Percentiles rank a stretch among this genome's conserved stretches.
These are phyloP conservation scores for Cyprinus carpio DNA, from an alignment of 2,113 vertebrate genomes.

Conservation along the genomic window DNA sequence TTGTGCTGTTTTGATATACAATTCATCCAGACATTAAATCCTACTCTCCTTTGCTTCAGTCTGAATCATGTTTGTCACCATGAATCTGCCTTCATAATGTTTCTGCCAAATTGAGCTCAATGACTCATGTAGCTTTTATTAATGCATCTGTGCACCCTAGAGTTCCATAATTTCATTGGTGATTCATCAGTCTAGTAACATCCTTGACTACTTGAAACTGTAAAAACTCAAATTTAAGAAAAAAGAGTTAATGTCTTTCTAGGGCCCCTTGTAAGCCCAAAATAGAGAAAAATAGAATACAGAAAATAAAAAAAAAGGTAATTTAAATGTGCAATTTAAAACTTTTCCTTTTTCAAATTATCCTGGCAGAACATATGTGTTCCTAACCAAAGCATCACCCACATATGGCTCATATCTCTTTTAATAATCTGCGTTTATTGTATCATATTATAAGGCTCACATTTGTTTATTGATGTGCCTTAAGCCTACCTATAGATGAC, in stretches of 20 bases:
- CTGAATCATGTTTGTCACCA: too few species aligned
- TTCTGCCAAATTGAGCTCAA: not conserved
- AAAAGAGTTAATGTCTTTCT: too few species aligned
- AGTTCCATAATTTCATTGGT: not conserved
- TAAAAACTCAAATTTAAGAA: too few species aligned
- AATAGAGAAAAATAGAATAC: too few species aligned
- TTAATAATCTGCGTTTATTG: constrained; percentile 26
- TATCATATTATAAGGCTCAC: not conserved
- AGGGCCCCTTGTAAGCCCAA: too few species aligned
- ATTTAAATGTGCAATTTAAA: not conserved
- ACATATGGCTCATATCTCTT: not conserved
- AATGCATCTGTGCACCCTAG: not conserved
- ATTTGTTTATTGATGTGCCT: not conserved
- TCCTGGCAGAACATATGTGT: not conserved
- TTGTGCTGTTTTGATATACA: not conserved
- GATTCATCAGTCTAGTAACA: not conserved
- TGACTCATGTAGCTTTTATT: not conserved
- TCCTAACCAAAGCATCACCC: not conserved
- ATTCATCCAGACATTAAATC: not conserved
- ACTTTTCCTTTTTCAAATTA: not conserved
- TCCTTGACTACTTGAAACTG: not conserved
- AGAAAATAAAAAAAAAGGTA: too few species aligned
- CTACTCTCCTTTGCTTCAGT: not conserved
- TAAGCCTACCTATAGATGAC: not conserved
- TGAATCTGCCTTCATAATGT: not conserved